These are phyloP conservation scores for Megalonaias nervosa DNA, from an alignment of 1,140 invertebrate genomes.

Conservation along the genomic window DNA sequence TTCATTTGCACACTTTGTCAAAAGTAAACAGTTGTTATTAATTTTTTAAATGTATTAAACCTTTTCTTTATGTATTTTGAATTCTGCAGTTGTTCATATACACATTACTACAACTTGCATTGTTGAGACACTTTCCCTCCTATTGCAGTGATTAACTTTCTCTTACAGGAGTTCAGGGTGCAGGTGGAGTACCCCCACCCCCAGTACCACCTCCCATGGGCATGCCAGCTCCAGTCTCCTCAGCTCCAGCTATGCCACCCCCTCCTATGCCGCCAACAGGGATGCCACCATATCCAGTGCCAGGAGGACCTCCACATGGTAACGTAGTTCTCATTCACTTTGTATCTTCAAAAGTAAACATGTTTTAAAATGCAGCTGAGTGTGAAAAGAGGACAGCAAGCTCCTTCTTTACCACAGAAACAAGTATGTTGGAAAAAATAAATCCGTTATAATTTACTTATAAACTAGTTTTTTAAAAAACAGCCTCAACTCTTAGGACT, in stretches of 20 bases:
- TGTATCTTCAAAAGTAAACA: neutral
- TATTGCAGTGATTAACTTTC: too few species aligned
- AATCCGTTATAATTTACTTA: neutral
- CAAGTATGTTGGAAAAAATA: neutral
- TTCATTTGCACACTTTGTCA: too few species aligned
- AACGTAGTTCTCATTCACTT: conserved; percentile 9
- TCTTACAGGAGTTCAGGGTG: too few species aligned
- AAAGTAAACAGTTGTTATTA: too few species aligned
- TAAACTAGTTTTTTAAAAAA: neutral
- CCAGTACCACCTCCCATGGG: conserved; percentile 76
- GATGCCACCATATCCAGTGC: conserved; percentile 54
- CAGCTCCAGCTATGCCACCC: conserved; percentile 72
- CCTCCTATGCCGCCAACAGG: conserved; percentile 58
- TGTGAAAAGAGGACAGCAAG: too few species aligned
- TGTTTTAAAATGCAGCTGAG: neutral
- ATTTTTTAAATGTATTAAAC: too few species aligned
- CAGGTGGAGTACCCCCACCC: conserved; percentile 66
- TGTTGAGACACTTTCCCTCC: too few species aligned
- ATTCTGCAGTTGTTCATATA: too few species aligned
- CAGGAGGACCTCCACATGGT: conserved; percentile 55
- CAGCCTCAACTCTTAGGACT: too few species aligned
- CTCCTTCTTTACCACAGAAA: neutral
- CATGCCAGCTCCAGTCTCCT: conserved; percentile 75
- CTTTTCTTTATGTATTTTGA: too few species aligned
- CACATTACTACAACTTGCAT: too few species aligned